Conservation (phyloP, 2,113 vertebrate species). For the Odontesthes bonariensis region DNA sequence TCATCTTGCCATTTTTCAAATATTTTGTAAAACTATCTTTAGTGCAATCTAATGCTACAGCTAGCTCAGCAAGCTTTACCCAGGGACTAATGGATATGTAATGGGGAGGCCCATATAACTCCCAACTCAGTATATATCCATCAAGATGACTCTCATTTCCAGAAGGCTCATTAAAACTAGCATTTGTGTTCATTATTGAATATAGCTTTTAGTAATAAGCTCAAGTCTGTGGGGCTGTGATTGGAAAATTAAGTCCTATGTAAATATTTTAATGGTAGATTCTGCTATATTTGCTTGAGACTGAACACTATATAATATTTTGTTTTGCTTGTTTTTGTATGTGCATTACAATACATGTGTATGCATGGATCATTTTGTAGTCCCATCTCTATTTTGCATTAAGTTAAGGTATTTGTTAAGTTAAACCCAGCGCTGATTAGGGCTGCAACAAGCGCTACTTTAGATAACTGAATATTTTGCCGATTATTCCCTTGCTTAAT, state of each 20-base stretch:
- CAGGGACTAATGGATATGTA: conserved; percentile 14
- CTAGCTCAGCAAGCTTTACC: conserved; percentile 1
- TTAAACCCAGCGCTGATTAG: no score
- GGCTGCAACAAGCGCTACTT: no score
- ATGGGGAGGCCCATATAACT: conserved; percentile 12
- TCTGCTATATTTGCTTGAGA: conserved; percentile 4
- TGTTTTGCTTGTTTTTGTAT: no score
- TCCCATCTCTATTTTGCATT: no score
- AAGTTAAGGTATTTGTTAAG: no score
- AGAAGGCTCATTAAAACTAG: conserved; percentile 45
- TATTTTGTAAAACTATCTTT: no score
- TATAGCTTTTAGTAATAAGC: conserved; percentile 41
- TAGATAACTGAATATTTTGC: no score
- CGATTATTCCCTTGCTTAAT: no score
- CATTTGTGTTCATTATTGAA: conserved; percentile 51
- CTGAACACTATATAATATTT: not conserved
- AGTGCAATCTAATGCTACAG: not conserved
- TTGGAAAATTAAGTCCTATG: conserved; percentile 18
- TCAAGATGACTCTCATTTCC: conserved; percentile 28
- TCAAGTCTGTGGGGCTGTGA: conserved; percentile 7
- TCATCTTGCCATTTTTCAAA: no score
- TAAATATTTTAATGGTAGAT: conserved; percentile 49
- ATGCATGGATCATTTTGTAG: no score
- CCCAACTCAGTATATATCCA: conserved; percentile 23
- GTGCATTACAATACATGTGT: no score